Percentiles rank a stretch among this genome's conserved stretches.
phyloP scores from a whole-genome alignment of 1,140 invertebrate genomes.

The Penaeus japonicus region DNA sequence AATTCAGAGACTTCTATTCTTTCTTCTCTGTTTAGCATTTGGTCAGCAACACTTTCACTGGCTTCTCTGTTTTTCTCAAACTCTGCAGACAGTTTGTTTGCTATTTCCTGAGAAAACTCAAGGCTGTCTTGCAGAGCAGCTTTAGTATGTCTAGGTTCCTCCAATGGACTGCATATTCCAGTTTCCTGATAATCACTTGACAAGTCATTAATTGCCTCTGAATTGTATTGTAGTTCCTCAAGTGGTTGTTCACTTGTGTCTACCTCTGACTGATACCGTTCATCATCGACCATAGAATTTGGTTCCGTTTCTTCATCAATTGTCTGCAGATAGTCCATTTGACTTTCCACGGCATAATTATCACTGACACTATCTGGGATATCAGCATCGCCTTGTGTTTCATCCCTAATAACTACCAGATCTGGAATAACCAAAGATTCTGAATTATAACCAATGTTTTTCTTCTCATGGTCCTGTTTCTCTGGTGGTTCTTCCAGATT shows the following conservation, averaged over 20 bases:
- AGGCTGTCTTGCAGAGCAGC: too few relatives aligned
- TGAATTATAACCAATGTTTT: background rate
- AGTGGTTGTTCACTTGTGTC: background rate
- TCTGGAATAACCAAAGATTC: background rate
- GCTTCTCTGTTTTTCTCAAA: too few relatives aligned
- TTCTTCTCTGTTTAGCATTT: too few relatives aligned
- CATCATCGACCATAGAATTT: constrained; percentile 24
- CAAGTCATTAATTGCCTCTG: too few relatives aligned
- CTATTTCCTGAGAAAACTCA: too few relatives aligned
- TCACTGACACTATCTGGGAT: background rate
- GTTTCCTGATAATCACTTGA: too few relatives aligned
- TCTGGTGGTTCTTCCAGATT: too few relatives aligned
- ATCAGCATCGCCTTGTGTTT: background rate
- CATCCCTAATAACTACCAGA: background rate
- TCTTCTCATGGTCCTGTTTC: background rate
- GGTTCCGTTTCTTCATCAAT: constrained; percentile 48
- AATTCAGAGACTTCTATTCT: too few relatives aligned
- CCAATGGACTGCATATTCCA: too few relatives aligned
- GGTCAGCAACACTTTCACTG: too few relatives aligned
- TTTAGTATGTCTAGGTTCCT: too few relatives aligned
- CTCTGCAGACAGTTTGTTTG: too few relatives aligned
- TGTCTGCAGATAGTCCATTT: constrained; percentile 40
- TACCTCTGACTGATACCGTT: background rate
- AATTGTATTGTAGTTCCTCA: background rate
- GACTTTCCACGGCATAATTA: background rate